These are phyloP conservation scores for Gorsachius magnificus DNA, from an alignment of 2,797 vertebrate species.

Conservation along the genomic window DNA sequence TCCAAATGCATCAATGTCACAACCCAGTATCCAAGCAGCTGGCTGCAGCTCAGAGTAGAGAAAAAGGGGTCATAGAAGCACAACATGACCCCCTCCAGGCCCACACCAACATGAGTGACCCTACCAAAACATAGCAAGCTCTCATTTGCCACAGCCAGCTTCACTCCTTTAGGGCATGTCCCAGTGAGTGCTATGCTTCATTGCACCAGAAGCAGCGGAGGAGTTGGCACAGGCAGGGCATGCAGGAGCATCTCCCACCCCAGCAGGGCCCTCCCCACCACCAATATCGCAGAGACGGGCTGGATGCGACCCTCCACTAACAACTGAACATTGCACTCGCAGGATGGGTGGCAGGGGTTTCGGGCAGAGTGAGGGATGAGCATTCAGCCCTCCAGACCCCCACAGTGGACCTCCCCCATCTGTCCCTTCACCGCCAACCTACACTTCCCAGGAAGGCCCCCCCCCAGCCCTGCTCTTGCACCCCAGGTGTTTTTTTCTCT, in stretches of 20 bases:
- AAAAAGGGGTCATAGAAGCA: neutral
- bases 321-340: accelerated
- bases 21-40: neutral
- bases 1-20: neutral
- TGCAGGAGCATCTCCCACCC: neutral
- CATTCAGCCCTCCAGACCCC: neutral
- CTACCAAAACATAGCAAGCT: neutral
- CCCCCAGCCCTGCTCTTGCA: neutral
- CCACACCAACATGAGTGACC: neutral
- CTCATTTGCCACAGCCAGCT: neutral
- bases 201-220: neutral
- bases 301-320: neutral
- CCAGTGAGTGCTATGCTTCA: neutral
- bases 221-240: accelerated
- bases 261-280: neutral
- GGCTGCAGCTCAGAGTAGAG: neutral
- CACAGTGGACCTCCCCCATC: no score
- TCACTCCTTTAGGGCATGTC: neutral
- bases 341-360: neutral
- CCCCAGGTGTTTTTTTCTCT: neutral
- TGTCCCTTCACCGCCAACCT: neutral
- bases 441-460: neutral
- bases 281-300: accelerated
- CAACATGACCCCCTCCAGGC: neutral
- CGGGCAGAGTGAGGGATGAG: neutral